Percentiles rank a stretch among this genome's conserved stretches.
Conservation (phyloP, 1,140 invertebrate species). For the Hypothenemus hampei region DNA sequence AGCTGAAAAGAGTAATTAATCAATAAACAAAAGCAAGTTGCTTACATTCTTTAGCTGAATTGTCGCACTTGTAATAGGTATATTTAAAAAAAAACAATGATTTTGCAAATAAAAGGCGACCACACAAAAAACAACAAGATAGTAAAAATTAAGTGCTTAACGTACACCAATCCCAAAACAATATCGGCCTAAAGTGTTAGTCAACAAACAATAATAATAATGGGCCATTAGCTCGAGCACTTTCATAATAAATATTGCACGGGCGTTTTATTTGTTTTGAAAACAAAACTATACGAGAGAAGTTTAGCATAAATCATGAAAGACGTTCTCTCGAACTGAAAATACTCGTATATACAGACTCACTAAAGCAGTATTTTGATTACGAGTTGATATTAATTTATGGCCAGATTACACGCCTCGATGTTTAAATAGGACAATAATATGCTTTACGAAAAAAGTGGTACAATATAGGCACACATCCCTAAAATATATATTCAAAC, state of each 20-base stretch:
- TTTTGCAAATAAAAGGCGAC: neutral
- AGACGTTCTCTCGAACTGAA: too few species aligned
- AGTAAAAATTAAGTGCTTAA: constrained; percentile 18
- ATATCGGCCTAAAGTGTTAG: constrained; percentile 12
- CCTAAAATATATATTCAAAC: too few species aligned
- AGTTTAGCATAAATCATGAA: too few species aligned
- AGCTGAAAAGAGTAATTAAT: constrained; percentile 53
- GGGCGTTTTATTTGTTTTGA: constrained; percentile 9
- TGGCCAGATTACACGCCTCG: too few species aligned
- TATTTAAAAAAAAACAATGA: neutral
- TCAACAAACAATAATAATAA: constrained; percentile 7
- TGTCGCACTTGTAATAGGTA: neutral
- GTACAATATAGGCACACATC: too few species aligned
- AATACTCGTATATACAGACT: too few species aligned
- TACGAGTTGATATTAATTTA: too few species aligned
- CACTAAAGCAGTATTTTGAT: too few species aligned
- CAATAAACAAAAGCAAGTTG: too few species aligned
- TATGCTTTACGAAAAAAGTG: too few species aligned
- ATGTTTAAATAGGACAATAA: too few species aligned
- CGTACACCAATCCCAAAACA: constrained; percentile 10
- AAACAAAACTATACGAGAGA: too few species aligned
- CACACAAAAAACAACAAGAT: neutral
- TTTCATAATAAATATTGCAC: constrained; percentile 12
- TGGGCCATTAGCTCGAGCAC: constrained; percentile 15
- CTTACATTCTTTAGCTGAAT: neutral